phyloP scores from a whole-genome alignment of 2,797 vertebrate species.

The Antrozous pallidus region DNA sequence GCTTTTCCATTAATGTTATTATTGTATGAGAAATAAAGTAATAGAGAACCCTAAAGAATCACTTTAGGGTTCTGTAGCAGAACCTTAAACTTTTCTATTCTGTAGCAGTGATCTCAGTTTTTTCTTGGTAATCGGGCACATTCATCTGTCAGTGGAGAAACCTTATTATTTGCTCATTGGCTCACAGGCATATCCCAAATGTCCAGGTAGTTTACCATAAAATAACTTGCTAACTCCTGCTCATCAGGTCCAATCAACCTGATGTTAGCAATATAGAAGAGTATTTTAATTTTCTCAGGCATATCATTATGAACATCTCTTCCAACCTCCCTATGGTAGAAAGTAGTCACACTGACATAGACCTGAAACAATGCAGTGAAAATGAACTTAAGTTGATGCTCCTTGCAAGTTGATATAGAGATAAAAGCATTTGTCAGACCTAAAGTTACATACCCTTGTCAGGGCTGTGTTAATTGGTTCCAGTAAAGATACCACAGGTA shows the following conservation, averaged over 20 bases:
- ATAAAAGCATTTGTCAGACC: conserved; percentile 44
- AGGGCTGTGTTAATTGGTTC: conserved; percentile 43
- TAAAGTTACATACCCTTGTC: conserved; percentile 19
- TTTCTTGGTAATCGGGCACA: background rate
- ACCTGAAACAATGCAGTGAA: background rate
- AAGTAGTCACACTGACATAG: background rate
- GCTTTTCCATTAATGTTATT: background rate
- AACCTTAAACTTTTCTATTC: background rate
- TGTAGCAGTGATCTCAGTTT: background rate
- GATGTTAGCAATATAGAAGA: conserved; percentile 3
- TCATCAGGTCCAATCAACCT: background rate
- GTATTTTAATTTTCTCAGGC: background rate
- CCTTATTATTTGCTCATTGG: background rate
- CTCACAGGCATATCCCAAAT: background rate
- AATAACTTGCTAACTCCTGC: background rate
- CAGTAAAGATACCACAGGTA: conserved; percentile 44
- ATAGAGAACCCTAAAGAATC: background rate
- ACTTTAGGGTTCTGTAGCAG: no score
- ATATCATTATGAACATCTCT: background rate
- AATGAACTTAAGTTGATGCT: conserved; percentile 9
- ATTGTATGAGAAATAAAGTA: background rate
- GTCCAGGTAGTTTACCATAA: background rate
- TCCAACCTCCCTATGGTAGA: background rate
- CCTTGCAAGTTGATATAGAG: conserved; percentile 2
- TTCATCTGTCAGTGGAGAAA: background rate